Base-by-base conservation (phyloP, 2,888 invertebrate species). In the Ceraclea dissimilis region DNA sequence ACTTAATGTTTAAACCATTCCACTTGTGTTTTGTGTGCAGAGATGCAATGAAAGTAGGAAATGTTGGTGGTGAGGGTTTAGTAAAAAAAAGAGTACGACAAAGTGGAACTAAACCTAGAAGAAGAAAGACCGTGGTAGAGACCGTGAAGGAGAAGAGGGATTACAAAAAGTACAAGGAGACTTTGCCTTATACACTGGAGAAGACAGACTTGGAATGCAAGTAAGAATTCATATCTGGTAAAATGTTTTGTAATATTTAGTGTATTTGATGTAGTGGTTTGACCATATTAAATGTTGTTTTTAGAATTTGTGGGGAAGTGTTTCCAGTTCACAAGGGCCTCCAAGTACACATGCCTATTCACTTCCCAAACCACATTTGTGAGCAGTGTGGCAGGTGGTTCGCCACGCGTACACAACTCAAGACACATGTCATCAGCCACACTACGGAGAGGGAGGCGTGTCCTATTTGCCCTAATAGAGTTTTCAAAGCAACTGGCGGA, bases 341-440 rank as follows among this genome's bases (percentile, higher is more conserved):
- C 22, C 52, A 56, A 33, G 49, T 52, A 43, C 60, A 60, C 26
- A 58, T 60, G 58, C 50, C 58, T 4, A 26, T 60, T 4, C 60
- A 60, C 18, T 60, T 54, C 47, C 60, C 60, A 2, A 60, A 60
- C 21, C 56, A 58, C 43, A 58, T 60, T 19, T 60, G 60, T 51
- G 56, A 60, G 10, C 51, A 56, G 21, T 60, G 60, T 46, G 56
- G 56, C 1, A 39, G 56, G 4, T 52, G 51, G 34, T 60, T 56
- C 39, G 51, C 58, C 17, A 60, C 58, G 11, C 55, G 56, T 6
- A 48, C 39, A 2, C 55, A 56, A 33, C 56, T 60, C 21, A 47
- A 52, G 8, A 46, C 22, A 6, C 60, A 60, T 48, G 47, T 49
- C 34, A 39, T 21, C 43, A 52, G 50, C 43, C 56, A 60, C 51